These are phyloP conservation scores for Troilus luridus DNA, from an alignment of 2,888 invertebrate species.

Conservation along the genomic window DNA sequence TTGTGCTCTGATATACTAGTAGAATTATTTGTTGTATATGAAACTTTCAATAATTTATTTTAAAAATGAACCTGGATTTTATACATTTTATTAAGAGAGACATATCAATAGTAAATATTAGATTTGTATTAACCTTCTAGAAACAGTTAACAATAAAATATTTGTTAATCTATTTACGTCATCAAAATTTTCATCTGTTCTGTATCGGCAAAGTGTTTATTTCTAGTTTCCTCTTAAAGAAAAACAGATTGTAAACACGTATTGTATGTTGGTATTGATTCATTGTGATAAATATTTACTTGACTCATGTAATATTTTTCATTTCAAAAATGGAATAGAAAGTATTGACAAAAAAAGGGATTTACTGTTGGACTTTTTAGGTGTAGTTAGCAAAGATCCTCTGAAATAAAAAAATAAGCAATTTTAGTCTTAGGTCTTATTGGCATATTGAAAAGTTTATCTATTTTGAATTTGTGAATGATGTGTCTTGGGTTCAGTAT, in stretches of 20 bases:
- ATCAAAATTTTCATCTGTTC: background rate
- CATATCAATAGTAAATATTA: background rate
- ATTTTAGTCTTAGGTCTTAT: no score
- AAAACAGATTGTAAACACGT: conserved; percentile 1
- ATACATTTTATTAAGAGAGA: no score
- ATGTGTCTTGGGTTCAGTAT: no score
- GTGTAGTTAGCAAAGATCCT: no score
- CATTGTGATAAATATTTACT: background rate
- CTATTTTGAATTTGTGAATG: no score
- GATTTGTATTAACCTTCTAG: background rate
- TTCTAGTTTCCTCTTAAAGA: background rate
- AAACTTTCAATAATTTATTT: no score
- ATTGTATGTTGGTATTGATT: background rate
- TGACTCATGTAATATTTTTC: background rate
- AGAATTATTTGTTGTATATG: no score
- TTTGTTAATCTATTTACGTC: background rate
- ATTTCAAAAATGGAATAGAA: background rate
- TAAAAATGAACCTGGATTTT: no score
- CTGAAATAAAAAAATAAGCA: no score
- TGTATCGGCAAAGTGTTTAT: background rate
- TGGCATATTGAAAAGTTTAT: no score
- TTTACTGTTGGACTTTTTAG: no score
- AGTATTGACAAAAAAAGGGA: background rate
- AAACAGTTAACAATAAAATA: background rate
- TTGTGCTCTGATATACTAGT: no score